phyloP scores from a whole-genome alignment of 2,888 invertebrate species.

The Galerucella pusilla region DNA sequence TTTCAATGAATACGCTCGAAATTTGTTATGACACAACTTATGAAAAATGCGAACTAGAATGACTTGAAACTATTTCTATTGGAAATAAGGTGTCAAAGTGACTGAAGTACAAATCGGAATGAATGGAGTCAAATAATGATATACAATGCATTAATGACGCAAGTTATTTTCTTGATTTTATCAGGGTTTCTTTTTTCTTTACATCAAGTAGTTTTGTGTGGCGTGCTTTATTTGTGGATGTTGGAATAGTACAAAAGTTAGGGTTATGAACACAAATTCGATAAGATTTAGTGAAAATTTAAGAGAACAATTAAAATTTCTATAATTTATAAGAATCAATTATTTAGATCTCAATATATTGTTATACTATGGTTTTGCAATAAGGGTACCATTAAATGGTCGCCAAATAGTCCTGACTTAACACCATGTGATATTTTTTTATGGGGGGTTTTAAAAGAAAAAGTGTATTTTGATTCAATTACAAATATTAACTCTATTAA shows the following conservation, averaged over 20 bases:
- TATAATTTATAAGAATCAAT: no score
- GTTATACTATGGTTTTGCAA: no score
- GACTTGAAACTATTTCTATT: constrained; percentile 54
- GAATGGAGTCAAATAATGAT: constrained; percentile 30
- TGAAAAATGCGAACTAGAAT: constrained; percentile 57
- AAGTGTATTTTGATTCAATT: no score
- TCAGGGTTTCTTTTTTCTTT: background rate
- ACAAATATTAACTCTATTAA: no score
- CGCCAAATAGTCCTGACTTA: no score
- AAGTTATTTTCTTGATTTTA: constrained; percentile 23
- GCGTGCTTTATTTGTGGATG: background rate
- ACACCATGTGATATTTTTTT: no score
- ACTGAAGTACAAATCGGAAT: constrained; percentile 38
- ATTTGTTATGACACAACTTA: constrained; percentile 57
- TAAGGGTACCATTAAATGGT: no score
- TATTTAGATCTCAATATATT: no score
- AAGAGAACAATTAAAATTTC: background rate
- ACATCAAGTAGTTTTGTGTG: constrained; percentile 5
- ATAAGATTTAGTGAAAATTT: background rate
- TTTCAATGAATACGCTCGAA: constrained; percentile 55
- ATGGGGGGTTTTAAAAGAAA: no score
- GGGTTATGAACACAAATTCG: background rate
- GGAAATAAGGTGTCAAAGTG: constrained; percentile 53
- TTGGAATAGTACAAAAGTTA: background rate
- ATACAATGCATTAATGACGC: constrained; percentile 29